Evolutionary conservation across 2,113 vertebrate species (phyloP).

Genomic region (Phyllopteryx taeniolatus): DNA sequence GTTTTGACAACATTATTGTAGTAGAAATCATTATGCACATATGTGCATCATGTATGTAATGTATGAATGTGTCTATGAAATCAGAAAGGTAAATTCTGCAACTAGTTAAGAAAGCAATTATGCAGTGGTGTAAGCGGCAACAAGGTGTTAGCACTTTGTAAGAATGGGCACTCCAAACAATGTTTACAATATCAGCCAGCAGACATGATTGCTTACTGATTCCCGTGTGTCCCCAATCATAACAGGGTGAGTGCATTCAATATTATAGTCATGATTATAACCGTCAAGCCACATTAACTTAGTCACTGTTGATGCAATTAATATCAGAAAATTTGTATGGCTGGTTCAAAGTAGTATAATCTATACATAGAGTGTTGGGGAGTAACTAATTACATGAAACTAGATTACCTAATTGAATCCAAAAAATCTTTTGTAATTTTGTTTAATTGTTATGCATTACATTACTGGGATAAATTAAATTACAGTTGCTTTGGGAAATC

Average conservation of each 20-base stretch:
- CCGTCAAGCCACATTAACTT: slow-evolving; percentile 63
- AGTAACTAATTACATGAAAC: no score
- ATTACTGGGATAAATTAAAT: no score
- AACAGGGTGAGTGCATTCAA: slow-evolving; percentile 56
- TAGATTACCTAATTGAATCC: no score
- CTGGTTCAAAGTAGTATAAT: slow-evolving; percentile 14
- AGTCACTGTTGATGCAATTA: slow-evolving; percentile 63
- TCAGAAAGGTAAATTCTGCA: background rate
- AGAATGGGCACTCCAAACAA: slow-evolving; percentile 52
- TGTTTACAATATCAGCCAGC: slow-evolving; percentile 56
- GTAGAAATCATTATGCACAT: no score
- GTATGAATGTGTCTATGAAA: background rate
- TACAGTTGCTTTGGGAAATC: no score
- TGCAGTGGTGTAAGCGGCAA: slow-evolving; percentile 19
- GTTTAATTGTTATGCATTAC: no score
- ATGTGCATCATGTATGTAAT: background rate
- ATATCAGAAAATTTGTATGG: slow-evolving; percentile 45
- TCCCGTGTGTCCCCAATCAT: slow-evolving; percentile 54
- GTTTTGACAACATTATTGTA: no score
- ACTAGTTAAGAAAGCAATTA: background rate
- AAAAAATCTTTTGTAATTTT: no score
- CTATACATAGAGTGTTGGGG: no score
- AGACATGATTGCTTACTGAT: slow-evolving; percentile 56
- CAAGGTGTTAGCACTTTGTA: slow-evolving; percentile 51
- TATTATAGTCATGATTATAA: slow-evolving; percentile 68